Percentiles rank a stretch among this genome's conserved stretches.
phyloP scores from a whole-genome alignment of 1,140 invertebrate genomes.

The Bicyclus anynana region DNA sequence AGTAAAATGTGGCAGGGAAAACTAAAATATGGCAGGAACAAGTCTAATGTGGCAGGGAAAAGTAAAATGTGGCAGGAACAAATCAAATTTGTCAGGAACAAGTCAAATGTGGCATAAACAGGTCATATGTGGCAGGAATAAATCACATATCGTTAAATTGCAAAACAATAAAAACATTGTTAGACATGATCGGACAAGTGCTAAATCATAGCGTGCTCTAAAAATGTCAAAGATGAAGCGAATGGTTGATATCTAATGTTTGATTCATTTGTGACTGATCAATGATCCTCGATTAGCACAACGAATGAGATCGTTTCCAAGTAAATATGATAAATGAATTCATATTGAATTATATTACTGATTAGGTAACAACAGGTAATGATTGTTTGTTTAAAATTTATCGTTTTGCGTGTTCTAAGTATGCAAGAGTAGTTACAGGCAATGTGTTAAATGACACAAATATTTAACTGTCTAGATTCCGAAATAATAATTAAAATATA shows the following conservation, averaged over 20 bases:
- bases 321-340: neutral
- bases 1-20: too few relatives aligned
- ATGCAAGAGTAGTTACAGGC: too few relatives aligned
- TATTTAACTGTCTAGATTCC: too few relatives aligned
- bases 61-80: too few relatives aligned
- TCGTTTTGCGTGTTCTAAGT: neutral
- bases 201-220: neutral
- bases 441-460: too few relatives aligned
- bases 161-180: neutral
- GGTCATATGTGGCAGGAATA: too few relatives aligned
- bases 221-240: neutral
- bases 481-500: too few relatives aligned
- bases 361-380: neutral
- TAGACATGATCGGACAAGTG: neutral
- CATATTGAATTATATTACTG: neutral
- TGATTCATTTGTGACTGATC: neutral
- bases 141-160: too few relatives aligned
- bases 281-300: slow-evolving; percentile 1
- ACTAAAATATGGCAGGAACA: too few relatives aligned
- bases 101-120: too few relatives aligned
- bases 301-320: neutral
- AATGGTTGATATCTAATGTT: neutral
- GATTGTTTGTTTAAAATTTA: neutral
- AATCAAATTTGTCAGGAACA: too few relatives aligned
- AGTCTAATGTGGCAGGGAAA: too few relatives aligned